Conservation (phyloP, 2,113 vertebrate species). For the Nettapus auritus region DNA sequence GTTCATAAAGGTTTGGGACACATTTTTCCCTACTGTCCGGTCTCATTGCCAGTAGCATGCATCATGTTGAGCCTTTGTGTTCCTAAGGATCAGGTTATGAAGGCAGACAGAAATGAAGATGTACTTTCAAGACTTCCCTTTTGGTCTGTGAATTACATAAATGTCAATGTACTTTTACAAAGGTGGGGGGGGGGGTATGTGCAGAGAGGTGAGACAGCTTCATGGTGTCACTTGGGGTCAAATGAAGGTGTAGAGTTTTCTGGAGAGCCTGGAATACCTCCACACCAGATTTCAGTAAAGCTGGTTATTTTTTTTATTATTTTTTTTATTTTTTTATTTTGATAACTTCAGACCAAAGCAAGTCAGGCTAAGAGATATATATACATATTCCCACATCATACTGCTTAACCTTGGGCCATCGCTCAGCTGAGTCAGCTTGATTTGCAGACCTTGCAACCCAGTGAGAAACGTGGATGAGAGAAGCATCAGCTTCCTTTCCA, state of each 20-base stretch:
- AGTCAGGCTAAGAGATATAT: neutral
- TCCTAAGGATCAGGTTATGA: neutral
- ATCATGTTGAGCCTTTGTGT: neutral
- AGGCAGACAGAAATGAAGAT: neutral
- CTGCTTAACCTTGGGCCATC: neutral
- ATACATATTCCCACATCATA: neutral
- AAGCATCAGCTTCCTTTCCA: neutral
- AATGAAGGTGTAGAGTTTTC: neutral
- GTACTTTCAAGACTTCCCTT: neutral
- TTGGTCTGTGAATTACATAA: neutral
- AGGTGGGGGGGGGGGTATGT: neutral
- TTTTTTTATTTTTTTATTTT: no score
- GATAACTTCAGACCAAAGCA: neutral
- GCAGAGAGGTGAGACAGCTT: neutral
- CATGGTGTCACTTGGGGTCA: neutral
- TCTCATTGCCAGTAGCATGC: neutral
- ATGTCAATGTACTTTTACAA: neutral
- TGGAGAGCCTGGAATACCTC: neutral
- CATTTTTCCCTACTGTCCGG: neutral
- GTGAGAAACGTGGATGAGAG: accelerated
- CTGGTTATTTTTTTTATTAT: no score
- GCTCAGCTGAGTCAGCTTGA: neutral
- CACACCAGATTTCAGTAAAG: neutral
- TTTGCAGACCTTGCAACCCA: neutral
- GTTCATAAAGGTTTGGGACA: neutral